A percentile compares a stretch with the other conserved stretches of the same genome.
Conservation (phyloP, 2,113 vertebrate genomes). For the Falcunculus frontatus region DNA sequence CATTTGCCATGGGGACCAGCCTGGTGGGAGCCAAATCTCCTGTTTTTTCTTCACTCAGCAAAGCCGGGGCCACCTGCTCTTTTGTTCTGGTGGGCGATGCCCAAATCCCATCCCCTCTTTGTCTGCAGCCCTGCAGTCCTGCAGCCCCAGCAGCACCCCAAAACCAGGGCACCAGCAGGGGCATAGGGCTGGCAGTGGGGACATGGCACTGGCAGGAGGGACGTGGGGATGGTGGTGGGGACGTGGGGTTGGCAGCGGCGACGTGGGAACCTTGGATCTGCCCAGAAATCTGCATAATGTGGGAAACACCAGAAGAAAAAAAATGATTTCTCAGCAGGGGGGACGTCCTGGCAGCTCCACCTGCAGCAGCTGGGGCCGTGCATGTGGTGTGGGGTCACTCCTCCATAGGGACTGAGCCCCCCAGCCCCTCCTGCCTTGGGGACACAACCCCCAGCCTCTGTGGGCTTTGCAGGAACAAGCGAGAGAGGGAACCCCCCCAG, state of each 20-base stretch:
- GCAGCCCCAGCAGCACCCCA: background rate
- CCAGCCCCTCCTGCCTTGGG: background rate
- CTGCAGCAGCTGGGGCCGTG: background rate
- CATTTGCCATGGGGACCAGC: accelerated
- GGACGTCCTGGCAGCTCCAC: background rate
- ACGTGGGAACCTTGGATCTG: background rate
- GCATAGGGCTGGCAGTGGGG: background rate
- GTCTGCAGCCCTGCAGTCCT: background rate
- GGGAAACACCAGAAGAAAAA: background rate
- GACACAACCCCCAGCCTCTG: accelerated
- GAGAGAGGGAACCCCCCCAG: accelerated
- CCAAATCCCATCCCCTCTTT: background rate
- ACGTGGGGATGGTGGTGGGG: background rate
- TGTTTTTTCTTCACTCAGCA: accelerated
- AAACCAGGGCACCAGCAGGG: background rate
- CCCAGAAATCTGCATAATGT: background rate
- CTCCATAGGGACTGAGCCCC: background rate
- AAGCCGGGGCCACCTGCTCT: background rate
- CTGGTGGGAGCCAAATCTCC: background rate
- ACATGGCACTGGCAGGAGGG: accelerated
- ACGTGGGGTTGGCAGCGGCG: background rate
- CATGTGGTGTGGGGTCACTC: background rate
- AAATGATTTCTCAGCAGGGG: background rate
- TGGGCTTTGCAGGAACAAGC: background rate
- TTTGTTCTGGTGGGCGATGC: slow-evolving; percentile 30